phyloP scores from a whole-genome alignment of 2,888 invertebrate species.

The Tortrix viridana region DNA sequence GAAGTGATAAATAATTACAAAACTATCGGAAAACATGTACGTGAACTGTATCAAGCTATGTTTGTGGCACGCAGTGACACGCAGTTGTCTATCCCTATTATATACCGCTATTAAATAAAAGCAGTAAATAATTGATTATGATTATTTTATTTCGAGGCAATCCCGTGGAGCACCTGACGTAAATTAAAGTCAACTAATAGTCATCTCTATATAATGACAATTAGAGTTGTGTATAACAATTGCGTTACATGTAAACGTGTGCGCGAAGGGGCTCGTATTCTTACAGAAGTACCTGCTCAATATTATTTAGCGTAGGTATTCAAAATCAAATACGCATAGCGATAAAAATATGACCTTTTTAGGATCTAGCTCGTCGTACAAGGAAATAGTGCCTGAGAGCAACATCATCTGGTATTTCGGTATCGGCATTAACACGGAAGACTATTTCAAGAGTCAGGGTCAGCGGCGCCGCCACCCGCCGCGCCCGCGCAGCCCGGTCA shows the following conservation, averaged over 20 bases:
- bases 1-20: slow-evolving; percentile 14
- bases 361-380: slow-evolving; percentile 7
- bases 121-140: no score
- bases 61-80: not conserved
- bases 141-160: no score
- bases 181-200: no score
- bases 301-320: no score
- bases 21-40: not conserved
- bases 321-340: not conserved
- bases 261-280: no score
- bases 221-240: no score
- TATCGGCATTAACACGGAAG: slow-evolving; percentile 81
- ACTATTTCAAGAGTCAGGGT: slow-evolving; percentile 85
- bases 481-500: slow-evolving; percentile 49
- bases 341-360: slow-evolving; percentile 16
- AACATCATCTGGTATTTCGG: slow-evolving; percentile 82
- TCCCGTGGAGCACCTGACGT: no score
- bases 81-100: no score
- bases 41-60: not conserved
- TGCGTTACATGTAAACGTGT: no score
- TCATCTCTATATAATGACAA: no score
- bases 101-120: no score
- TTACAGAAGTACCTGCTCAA: no score
- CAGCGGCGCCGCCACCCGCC: slow-evolving; percentile 61
- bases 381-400: slow-evolving; percentile 57